These are phyloP conservation scores for Allacma fusca DNA, from an alignment of 2,888 invertebrate genomes.

Conservation along the genomic window DNA sequence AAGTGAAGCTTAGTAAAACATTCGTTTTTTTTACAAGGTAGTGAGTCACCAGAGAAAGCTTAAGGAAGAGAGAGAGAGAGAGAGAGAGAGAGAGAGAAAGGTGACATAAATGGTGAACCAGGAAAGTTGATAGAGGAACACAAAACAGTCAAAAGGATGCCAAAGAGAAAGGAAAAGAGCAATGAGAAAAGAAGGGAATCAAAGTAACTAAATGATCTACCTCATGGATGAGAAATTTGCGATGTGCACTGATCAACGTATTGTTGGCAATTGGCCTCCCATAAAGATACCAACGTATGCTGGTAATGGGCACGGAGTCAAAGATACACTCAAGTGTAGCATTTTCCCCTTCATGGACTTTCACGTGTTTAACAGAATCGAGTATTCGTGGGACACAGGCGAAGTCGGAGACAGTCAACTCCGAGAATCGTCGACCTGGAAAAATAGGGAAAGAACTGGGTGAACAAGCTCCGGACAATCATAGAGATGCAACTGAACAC, in stretches of 20 bases:
- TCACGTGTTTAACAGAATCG: slow-evolving; percentile 73
- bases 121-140: too few species aligned
- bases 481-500: slow-evolving; percentile 4
- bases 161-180: background rate
- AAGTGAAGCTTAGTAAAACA: too few species aligned
- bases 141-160: too few species aligned
- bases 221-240: slow-evolving; percentile 59
- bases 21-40: too few species aligned
- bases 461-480: background rate
- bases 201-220: slow-evolving; percentile 47
- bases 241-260: slow-evolving; percentile 64
- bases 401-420: slow-evolving; percentile 81
- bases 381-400: slow-evolving; percentile 79
- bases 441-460: slow-evolving; percentile 50
- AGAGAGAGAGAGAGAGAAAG: background rate
- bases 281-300: slow-evolving; percentile 87
- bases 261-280: slow-evolving; percentile 80
- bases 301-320: slow-evolving; percentile 81
- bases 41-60: background rate
- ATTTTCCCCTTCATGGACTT: slow-evolving; percentile 82
- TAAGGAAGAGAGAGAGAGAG: background rate
- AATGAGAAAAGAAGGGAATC: background rate
- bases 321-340: slow-evolving; percentile 84
- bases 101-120: background rate
- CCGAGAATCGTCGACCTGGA: slow-evolving; percentile 77